Evolutionary conservation across 2,888 invertebrate species (phyloP).

Genomic region (Bhutanitis thaidina): DNA sequence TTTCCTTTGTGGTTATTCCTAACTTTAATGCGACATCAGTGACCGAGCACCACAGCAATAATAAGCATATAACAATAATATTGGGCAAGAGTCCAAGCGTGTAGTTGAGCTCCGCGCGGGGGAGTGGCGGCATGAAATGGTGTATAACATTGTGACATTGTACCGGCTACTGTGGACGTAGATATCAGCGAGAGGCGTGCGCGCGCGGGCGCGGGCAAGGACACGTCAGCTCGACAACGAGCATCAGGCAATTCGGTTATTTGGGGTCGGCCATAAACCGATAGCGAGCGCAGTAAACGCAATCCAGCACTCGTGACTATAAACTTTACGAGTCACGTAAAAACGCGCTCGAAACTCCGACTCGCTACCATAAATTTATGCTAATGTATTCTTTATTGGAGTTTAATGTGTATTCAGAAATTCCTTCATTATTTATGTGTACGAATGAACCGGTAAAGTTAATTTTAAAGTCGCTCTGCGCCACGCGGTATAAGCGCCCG

Average conservation of each 20-base stretch:
- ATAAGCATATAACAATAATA: conserved; percentile 22
- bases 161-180: conserved; percentile 26
- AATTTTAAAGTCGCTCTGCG: conserved; percentile 75
- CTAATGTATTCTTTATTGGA: conserved; percentile 81
- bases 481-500: conserved; percentile 63
- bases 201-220: conserved; percentile 19
- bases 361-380: conserved; percentile 79
- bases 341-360: conserved; percentile 78
- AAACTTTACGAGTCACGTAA: conserved; percentile 80
- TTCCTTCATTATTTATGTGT: conserved; percentile 79
- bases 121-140: neutral
- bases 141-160: conserved; percentile 1
- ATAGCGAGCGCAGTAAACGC: conserved; percentile 78
- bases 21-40: no score
- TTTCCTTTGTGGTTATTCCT: no score
- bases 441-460: conserved; percentile 79
- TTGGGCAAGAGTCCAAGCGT: conserved; percentile 59
- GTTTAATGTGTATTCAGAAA: conserved; percentile 80
- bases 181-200: neutral
- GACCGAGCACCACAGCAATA: no score
- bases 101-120: neutral
- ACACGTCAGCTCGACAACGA: conserved; percentile 53
- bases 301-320: conserved; percentile 79
- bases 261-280: conserved; percentile 78
- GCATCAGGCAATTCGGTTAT: conserved; percentile 73